Evolutionary conservation across 1,140 invertebrate genomes (phyloP).

Genomic region (Popillia japonica): DNA sequence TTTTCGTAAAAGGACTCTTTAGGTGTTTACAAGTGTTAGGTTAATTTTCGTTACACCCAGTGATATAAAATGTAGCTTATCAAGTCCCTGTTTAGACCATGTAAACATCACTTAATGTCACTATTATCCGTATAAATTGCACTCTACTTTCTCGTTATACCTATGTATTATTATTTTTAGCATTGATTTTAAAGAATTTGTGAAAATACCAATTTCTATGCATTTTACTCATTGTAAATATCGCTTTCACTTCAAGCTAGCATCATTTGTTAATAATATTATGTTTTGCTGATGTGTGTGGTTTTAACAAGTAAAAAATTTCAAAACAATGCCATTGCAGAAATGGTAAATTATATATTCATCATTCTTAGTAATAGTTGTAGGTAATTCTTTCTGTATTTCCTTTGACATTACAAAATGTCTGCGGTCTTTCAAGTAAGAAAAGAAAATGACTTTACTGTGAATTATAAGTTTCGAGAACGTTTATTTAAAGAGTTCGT

Average conservation of each 20-base stretch:
- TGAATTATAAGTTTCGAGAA: too few species aligned
- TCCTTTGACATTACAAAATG: too few species aligned
- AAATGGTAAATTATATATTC: not conserved
- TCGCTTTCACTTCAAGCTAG: not conserved
- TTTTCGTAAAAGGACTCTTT: too few species aligned
- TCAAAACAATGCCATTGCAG: not conserved
- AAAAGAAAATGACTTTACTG: too few species aligned
- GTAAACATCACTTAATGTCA: too few species aligned
- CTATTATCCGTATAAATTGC: not conserved
- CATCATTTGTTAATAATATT: not conserved
- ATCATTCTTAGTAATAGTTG: not conserved
- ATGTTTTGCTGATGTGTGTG: not conserved
- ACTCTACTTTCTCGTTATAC: not conserved
- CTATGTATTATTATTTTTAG: not conserved
- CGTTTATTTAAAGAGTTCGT: too few species aligned
- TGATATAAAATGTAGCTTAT: too few species aligned
- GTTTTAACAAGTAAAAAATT: not conserved
- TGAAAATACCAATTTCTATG: not conserved
- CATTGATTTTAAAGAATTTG: constrained; percentile 6
- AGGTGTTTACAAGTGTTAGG: too few species aligned
- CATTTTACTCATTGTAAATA: not conserved
- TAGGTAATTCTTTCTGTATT: not conserved
- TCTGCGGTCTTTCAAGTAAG: too few species aligned
- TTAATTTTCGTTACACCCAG: too few species aligned
- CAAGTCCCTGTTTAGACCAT: too few species aligned